Conservation (phyloP, 2,888 invertebrate genomes). For the Prosopocoilus inquinatus region DNA sequence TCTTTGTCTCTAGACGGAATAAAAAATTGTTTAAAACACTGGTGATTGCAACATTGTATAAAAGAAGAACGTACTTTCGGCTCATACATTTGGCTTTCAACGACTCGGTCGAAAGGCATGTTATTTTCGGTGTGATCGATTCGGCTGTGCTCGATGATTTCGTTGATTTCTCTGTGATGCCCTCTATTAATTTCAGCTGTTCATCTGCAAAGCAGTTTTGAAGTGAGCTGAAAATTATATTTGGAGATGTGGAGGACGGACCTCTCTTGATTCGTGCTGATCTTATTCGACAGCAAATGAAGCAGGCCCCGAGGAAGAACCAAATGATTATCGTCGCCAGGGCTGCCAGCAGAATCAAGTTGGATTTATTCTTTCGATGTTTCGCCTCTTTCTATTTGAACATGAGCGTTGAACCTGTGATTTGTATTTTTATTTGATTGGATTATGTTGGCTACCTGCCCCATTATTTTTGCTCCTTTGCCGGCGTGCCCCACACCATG, state of each 20-base stretch:
- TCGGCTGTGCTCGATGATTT: slow-evolving; percentile 1
- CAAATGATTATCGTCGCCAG: slow-evolving; percentile 44
- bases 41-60: too few relatives aligned
- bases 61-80: too few relatives aligned
- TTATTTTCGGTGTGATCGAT: slow-evolving; percentile 10
- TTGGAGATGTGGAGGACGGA: not conserved
- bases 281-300: slow-evolving; percentile 41
- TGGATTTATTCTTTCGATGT: slow-evolving; percentile 20
- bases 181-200: slow-evolving; percentile 10
- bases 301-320: slow-evolving; percentile 45
- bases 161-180: not conserved
- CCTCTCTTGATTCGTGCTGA: slow-evolving; percentile 18
- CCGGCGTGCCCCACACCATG: not conserved
- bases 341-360: slow-evolving; percentile 35
- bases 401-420: not conserved
- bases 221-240: not conserved
- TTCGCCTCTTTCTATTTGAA: slow-evolving; percentile 10
- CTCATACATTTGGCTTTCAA: slow-evolving; percentile 5
- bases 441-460: too few relatives aligned
- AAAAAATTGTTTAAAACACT: not conserved
- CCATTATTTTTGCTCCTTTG: not conserved
- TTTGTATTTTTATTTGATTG: too few relatives aligned
- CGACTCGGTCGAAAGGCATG: slow-evolving; percentile 14
- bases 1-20: slow-evolving; percentile 9
- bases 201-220: slow-evolving; percentile 6